These are phyloP conservation scores for Hydropsyche tenuis DNA, from an alignment of 1,140 invertebrate genomes.

Conservation along the genomic window DNA sequence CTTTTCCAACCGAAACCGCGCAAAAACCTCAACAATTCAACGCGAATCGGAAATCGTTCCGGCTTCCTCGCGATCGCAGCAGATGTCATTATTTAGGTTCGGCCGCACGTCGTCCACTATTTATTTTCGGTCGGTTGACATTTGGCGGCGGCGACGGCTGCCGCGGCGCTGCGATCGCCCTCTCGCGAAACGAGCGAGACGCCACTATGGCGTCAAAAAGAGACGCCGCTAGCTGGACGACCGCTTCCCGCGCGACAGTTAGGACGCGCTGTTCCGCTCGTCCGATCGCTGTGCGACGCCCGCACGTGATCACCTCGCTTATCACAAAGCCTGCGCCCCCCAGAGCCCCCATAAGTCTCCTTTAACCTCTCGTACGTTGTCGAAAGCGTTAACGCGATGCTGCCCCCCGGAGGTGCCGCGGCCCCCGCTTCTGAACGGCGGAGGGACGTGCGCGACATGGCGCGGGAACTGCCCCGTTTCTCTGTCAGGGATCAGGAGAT, in stretches of 20 bases:
- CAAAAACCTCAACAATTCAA: too few species aligned
- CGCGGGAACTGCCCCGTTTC: constrained; percentile 58
- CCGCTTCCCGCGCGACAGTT: constrained; percentile 29
- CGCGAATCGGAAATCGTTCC: too few species aligned
- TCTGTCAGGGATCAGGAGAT: constrained; percentile 43
- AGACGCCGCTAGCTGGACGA: not conserved
- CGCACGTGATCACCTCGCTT: too few species aligned
- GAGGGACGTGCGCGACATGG: constrained; percentile 59
- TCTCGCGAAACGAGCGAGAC: constrained; percentile 42
- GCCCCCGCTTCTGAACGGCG: constrained; percentile 55
- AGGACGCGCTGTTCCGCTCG: not conserved
- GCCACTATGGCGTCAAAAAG: not conserved
- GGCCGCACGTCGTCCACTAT: constrained; percentile 34
- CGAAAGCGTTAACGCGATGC: constrained; percentile 51
- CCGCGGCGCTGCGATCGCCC: constrained; percentile 25
- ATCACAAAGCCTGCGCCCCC: too few species aligned
- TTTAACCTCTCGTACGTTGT: constrained; percentile 23
- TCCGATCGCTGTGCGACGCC: not conserved
- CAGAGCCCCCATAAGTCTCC: too few species aligned
- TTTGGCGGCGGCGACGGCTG: constrained; percentile 30
- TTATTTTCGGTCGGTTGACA: constrained; percentile 41
- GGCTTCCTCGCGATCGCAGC: too few species aligned
- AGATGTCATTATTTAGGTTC: too few species aligned
- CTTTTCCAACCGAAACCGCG: too few species aligned
- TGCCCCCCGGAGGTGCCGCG: constrained; percentile 60